These are phyloP conservation scores for Cheilosia variabilis DNA, from an alignment of 2,888 invertebrate species.

Conservation along the genomic window DNA sequence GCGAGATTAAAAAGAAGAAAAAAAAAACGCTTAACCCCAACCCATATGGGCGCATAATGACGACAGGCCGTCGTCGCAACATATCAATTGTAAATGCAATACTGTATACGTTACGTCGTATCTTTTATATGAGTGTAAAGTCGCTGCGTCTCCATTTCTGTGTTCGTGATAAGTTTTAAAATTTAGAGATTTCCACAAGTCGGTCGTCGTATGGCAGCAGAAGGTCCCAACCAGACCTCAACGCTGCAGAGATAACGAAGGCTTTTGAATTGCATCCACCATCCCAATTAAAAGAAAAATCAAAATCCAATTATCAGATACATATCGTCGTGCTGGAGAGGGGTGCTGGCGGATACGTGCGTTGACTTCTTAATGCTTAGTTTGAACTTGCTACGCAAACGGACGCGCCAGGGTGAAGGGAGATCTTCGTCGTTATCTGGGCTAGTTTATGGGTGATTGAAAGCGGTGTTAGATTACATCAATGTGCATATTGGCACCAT, in stretches of 20 bases:
- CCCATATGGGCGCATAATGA: slow-evolving; percentile 57
- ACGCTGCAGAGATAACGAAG: slow-evolving; percentile 31
- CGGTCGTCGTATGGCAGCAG: slow-evolving; percentile 46
- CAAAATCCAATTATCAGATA: slow-evolving; percentile 67
- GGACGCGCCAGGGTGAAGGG: background rate
- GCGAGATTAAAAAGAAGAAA: slow-evolving; percentile 29
- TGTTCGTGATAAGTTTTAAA: slow-evolving; percentile 68
- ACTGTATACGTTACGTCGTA: background rate
- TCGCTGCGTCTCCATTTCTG: slow-evolving; percentile 12
- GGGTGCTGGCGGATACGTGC: slow-evolving; percentile 44
- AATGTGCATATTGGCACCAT: slow-evolving; percentile 40
- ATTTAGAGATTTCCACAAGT: slow-evolving; percentile 63
- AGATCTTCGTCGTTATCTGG: slow-evolving; percentile 33
- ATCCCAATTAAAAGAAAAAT: slow-evolving; percentile 68
- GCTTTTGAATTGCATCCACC: slow-evolving; percentile 55
- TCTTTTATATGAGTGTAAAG: slow-evolving; percentile 23
- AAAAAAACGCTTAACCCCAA: slow-evolving; percentile 43
- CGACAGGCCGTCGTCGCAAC: slow-evolving; percentile 27
- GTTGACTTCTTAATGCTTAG: slow-evolving; percentile 53
- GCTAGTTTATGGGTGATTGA: slow-evolving; percentile 69
- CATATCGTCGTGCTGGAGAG: slow-evolving; percentile 8
- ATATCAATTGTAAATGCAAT: slow-evolving; percentile 69
- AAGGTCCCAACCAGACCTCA: slow-evolving; percentile 45
- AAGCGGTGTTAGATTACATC: slow-evolving; percentile 62
- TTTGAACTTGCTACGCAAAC: too few relatives aligned